Evolutionary conservation across 35 echinoderm and acorn worm genomes (phyloP), one percentile per base, ranked within the genome.

Genomic region (Lytechinus pictus): DNA sequence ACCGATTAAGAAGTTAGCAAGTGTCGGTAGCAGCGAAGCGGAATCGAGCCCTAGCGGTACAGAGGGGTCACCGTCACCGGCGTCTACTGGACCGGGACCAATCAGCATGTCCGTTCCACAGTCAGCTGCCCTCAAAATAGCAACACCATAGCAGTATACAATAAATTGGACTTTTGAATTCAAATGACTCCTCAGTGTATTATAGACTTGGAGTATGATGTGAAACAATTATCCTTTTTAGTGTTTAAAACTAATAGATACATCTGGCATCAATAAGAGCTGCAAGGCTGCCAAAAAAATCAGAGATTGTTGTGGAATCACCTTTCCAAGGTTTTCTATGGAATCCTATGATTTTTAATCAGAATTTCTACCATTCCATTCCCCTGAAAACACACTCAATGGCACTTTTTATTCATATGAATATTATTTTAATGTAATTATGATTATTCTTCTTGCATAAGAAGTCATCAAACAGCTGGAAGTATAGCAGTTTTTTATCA

Each of bases 1-100:
- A 54, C 92, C 92, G 14, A 93, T 93, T 57, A 93, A 93, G 92
- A 93, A 93, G 54, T 93, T 93, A 54, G 92, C 92, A 19, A 93
- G 92, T 27, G 92, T 93, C 57, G 92, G 92, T 9, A 93, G 54
- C 54, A 93, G 92, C 28, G 92, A 93, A 57, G 54, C 92, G 8
- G 92, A 93, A 93, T 57, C 55, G 54, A 93, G 54, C 28, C 92
- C 92, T 27, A 93, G 53, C 52, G 92, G 54, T 24, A 93, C 92
- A 54, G 92, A 93, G 9, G 92, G 53, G n/a, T 93, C 92, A 27
- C 53, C 92, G 9, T 93, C 92, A 10, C 92, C 92, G 21, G 92
- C 16, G 9, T 93, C 92, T 27, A 93, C 54, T 0, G 27, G 53
- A 28, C 54, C 92, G 8, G 52, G 53, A 27, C 52, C 29, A 24